Evolutionary conservation across 2,888 invertebrate genomes (phyloP).

Genomic region (Diploptera punctata): DNA sequence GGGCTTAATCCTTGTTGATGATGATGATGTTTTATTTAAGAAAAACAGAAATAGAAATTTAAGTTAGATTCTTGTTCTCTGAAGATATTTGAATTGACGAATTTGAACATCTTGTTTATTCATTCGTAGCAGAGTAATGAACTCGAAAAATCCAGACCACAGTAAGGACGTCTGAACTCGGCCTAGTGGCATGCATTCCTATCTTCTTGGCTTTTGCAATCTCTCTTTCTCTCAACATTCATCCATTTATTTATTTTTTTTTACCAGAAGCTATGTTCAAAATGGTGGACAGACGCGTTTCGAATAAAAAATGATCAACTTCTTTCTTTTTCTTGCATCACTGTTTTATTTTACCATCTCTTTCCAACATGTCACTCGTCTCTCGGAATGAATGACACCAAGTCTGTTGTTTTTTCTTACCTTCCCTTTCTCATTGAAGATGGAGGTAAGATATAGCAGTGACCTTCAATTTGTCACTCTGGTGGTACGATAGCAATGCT

Average conservation of each 20-base stretch:
- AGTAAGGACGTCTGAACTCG: no score
- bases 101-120: no score
- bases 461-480: conserved; percentile 43
- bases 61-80: no score
- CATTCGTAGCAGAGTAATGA: no score
- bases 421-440: conserved; percentile 30
- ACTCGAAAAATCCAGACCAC: no score
- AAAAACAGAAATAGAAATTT: no score
- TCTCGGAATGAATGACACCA: conserved; percentile 37
- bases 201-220: neutral
- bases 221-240: neutral
- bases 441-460: conserved; percentile 37
- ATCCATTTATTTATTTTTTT: neutral
- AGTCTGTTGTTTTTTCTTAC: conserved; percentile 32
- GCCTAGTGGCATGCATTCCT: neutral
- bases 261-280: conserved; percentile 35
- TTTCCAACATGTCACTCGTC: conserved; percentile 16
- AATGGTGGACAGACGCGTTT: conserved; percentile 31
- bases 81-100: no score
- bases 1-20: no score
- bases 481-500: conserved; percentile 40
- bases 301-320: conserved; percentile 27
- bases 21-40: no score
- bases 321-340: conserved; percentile 21
- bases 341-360: conserved; percentile 18